Conservation (phyloP, 1,140 invertebrate genomes). For the Metaphire vulgaris region DNA sequence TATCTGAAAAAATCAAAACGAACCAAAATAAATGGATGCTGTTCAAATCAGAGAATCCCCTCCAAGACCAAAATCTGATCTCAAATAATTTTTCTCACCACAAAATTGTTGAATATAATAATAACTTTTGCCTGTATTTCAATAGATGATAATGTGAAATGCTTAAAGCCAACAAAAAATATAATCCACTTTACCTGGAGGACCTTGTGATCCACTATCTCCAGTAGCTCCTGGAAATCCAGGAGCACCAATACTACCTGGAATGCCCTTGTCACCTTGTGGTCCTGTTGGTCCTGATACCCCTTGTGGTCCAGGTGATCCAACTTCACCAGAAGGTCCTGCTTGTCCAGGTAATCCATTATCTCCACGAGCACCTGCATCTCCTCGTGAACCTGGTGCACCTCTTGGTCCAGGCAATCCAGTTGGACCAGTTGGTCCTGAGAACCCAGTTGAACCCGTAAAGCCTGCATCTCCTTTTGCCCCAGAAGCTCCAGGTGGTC, state of each 20-base stretch:
- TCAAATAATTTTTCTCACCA: too few species aligned
- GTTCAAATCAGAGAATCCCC: too few species aligned
- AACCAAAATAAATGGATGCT: too few species aligned
- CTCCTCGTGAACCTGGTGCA: slow-evolving; percentile 2
- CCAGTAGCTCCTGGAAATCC: slow-evolving; percentile 15
- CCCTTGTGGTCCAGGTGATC: slow-evolving; percentile 2
- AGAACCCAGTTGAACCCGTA: neutral
- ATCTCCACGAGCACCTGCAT: slow-evolving; percentile 4
- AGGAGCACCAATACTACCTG: neutral
- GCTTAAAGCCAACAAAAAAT: too few species aligned
- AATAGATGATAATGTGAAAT: too few species aligned
- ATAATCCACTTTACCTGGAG: slow-evolving; percentile 3
- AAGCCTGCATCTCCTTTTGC: slow-evolving; percentile 16
- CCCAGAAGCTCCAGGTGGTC: neutral
- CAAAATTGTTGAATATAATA: too few species aligned
- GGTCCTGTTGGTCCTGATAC: slow-evolving; percentile 9
- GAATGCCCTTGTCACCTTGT: neutral
- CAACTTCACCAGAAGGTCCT: slow-evolving; percentile 11
- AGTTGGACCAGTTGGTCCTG: slow-evolving; percentile 16
- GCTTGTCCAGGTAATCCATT: slow-evolving; percentile 9
- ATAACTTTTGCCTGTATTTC: too few species aligned
- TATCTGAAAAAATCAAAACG: too few species aligned
- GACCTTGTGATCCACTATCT: slow-evolving; percentile 1
- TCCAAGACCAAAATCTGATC: too few species aligned
- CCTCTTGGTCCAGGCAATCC: slow-evolving; percentile 15